phyloP scores from a whole-genome alignment of 2,888 invertebrate species.

The Drosophila barbarae region DNA sequence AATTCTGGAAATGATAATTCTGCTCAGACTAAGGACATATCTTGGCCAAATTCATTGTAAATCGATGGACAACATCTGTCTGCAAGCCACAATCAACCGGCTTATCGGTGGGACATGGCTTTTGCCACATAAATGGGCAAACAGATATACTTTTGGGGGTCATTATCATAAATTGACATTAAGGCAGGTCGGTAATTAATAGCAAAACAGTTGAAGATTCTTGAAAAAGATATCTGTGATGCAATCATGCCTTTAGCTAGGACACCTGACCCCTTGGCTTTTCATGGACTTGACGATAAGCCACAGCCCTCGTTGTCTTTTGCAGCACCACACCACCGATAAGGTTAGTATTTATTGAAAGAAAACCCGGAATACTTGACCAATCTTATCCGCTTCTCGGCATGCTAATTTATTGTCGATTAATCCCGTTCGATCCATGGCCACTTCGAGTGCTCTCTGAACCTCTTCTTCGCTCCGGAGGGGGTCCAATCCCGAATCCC shows the following conservation, averaged over 20 bases:
- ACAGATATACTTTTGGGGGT: not conserved
- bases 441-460: not conserved
- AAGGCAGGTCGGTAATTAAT: constrained; percentile 19
- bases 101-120: constrained; percentile 2
- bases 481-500: constrained; percentile 13
- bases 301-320: constrained; percentile 12
- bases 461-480: not conserved
- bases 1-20: too few species aligned
- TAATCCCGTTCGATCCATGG: not conserved
- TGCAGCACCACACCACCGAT: not conserved
- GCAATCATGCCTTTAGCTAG: not conserved
- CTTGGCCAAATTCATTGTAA: not conserved
- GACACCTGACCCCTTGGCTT: not conserved
- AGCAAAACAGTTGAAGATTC: not conserved
- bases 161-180: constrained; percentile 8
- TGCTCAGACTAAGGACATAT: constrained; percentile 6
- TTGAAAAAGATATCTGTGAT: not conserved
- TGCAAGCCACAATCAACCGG: not conserved
- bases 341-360: constrained; percentile 48
- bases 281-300: constrained; percentile 6
- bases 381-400: constrained; percentile 51
- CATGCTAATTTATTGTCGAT: constrained; percentile 19
- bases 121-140: not conserved
- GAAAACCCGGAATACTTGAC: constrained; percentile 39
- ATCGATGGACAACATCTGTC: constrained; percentile 1